Conservation (phyloP, 2,888 invertebrate genomes). For the Ferrisia virgata region DNA sequence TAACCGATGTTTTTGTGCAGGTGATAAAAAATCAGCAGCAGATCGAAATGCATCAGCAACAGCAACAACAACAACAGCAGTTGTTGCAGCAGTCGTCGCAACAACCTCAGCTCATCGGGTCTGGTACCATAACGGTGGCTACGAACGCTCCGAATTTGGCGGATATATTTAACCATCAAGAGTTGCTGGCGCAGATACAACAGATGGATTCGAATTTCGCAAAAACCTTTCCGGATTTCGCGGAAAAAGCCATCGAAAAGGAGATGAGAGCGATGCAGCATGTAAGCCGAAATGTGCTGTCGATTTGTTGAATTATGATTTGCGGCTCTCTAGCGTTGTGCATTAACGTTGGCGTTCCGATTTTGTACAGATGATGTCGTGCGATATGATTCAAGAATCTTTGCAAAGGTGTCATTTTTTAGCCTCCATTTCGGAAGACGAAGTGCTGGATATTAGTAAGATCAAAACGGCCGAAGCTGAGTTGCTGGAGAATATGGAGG, state of each 20-base stretch:
- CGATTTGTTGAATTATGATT: background rate
- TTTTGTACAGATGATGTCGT: conserved; percentile 33
- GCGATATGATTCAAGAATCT: conserved; percentile 27
- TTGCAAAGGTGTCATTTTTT: conserved; percentile 37
- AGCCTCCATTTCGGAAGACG: conserved; percentile 37
- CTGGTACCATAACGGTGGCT: conserved; percentile 32
- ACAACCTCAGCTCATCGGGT: conserved; percentile 45
- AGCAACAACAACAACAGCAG: conserved; percentile 52
- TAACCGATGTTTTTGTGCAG: background rate
- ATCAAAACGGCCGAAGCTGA: conserved; percentile 17
- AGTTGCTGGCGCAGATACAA: conserved; percentile 59
- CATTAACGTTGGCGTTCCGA: background rate
- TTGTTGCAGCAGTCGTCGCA: conserved; percentile 50
- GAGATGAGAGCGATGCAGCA: conserved; percentile 43
- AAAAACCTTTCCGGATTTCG: conserved; percentile 55
- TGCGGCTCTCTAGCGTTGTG: background rate
- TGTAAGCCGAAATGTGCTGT: background rate
- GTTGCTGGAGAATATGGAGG: conserved; percentile 14
- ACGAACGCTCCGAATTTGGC: conserved; percentile 28
- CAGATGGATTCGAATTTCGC: conserved; percentile 59
- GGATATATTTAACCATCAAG: conserved; percentile 36
- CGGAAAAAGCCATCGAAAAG: conserved; percentile 36
- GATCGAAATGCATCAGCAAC: conserved; percentile 12
- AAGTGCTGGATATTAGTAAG: conserved; percentile 25
- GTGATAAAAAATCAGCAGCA: conserved; percentile 39